phyloP scores from a whole-genome alignment of 2,888 invertebrate genomes.

The Acrobasis suavella region DNA sequence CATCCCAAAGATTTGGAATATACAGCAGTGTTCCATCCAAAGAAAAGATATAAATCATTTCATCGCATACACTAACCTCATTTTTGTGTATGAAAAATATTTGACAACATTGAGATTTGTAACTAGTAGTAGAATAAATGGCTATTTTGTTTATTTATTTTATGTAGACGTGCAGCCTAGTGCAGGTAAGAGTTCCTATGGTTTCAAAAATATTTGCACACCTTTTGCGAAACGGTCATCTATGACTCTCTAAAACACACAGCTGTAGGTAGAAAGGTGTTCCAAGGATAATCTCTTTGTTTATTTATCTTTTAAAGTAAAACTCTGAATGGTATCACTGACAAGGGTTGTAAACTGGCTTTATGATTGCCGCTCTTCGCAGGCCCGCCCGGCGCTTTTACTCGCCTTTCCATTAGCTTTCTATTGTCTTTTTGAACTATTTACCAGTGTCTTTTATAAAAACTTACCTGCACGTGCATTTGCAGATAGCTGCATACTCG shows the following conservation, averaged over 20 bases:
- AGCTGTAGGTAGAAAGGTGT: slow-evolving; percentile 3
- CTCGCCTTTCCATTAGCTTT: not conserved
- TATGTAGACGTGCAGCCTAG: too few relatives aligned
- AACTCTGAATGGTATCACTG: slow-evolving; percentile 1
- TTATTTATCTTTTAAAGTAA: slow-evolving; percentile 5
- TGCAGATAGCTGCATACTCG: too few relatives aligned
- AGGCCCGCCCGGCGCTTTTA: not conserved
- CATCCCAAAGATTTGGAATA: too few relatives aligned
- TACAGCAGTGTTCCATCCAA: too few relatives aligned
- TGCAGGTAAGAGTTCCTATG: not conserved
- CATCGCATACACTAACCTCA: too few relatives aligned
- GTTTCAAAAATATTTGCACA: not conserved
- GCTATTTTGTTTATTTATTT: too few relatives aligned
- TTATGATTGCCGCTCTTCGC: not conserved
- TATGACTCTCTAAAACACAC: not conserved
- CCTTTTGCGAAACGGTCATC: not conserved
- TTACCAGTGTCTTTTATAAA: not conserved
- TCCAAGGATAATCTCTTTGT: not conserved
- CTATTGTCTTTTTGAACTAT: not conserved
- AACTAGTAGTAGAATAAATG: too few relatives aligned
- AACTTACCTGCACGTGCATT: not conserved
- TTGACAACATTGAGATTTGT: too few relatives aligned
- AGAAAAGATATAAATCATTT: too few relatives aligned
- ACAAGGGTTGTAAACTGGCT: slow-evolving; percentile 1
- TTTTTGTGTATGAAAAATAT: too few relatives aligned